Conservation (phyloP, 2,113 vertebrate species). For the Rhagologus leucostigma region DNA sequence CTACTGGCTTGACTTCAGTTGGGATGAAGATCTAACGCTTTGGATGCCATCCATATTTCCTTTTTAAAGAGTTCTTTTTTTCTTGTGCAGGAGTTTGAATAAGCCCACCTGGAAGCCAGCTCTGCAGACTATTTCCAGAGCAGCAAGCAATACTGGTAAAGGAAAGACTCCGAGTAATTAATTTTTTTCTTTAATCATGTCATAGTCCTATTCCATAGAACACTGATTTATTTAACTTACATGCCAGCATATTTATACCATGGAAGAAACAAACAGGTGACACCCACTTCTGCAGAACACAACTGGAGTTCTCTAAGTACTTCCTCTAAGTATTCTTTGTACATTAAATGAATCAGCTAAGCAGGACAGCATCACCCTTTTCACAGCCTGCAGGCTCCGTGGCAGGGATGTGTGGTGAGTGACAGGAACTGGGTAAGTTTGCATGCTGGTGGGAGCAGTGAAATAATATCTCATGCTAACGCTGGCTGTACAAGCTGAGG, state of each 20-base stretch:
- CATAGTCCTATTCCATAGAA: background rate
- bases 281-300: conserved; percentile 31
- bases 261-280: background rate
- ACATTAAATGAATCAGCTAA: conserved; percentile 39
- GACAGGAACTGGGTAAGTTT: background rate
- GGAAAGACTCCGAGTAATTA: background rate
- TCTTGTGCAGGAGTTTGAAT: background rate
- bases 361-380: background rate
- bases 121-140: background rate
- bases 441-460: background rate
- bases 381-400: background rate
- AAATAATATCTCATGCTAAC: background rate
- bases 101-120: background rate
- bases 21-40: background rate
- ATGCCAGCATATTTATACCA: background rate
- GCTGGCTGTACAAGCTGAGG: background rate
- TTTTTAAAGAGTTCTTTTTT: background rate
- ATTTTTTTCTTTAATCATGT: background rate
- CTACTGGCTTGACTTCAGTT: background rate
- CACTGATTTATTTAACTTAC: background rate
- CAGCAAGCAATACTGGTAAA: background rate
- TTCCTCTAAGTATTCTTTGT: conserved; percentile 34
- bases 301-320: background rate
- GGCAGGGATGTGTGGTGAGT: background rate
- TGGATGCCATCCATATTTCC: background rate